Conservation (phyloP, 2,113 vertebrate genomes). For the Gasterosteus aculeatus region DNA sequence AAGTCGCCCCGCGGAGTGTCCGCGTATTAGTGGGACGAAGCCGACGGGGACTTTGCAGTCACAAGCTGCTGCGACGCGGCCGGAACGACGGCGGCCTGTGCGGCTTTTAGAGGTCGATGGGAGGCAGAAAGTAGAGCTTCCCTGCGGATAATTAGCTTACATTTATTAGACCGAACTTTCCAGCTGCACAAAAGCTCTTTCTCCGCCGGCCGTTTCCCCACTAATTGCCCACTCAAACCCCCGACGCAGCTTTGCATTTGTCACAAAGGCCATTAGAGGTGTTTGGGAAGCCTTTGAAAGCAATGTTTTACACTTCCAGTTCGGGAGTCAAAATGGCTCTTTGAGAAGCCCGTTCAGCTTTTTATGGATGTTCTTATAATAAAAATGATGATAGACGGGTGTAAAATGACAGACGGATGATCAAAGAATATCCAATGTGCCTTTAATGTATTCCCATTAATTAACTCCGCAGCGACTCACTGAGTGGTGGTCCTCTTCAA, state of each 20-base stretch:
- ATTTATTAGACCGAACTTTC: constrained; percentile 5
- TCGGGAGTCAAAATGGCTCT: background rate
- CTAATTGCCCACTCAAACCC: constrained; percentile 54
- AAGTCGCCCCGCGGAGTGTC: constrained; percentile 69
- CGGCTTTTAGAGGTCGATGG: constrained; percentile 26
- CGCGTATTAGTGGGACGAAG: no score
- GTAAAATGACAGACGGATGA: background rate
- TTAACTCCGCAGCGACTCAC: background rate
- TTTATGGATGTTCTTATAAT: no score
- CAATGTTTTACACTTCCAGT: constrained; percentile 4
- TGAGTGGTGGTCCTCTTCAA: background rate
- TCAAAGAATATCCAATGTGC: background rate
- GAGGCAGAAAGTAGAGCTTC: constrained; percentile 23
- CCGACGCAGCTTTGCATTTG: constrained; percentile 30
- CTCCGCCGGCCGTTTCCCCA: constrained; percentile 31
- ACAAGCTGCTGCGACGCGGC: constrained; percentile 4
- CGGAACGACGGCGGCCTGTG: background rate
- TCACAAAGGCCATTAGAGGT: constrained; percentile 23
- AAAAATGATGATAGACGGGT: no score
- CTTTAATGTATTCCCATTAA: background rate
- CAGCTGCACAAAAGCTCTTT: constrained; percentile 36
- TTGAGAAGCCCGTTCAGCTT: background rate
- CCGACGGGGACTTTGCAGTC: background rate
- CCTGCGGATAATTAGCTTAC: constrained; percentile 44
- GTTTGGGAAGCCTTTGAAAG: constrained; percentile 16